Percentiles rank a stretch among this genome's conserved stretches.
Conservation (phyloP, 2,888 invertebrate species). For the Thyatira batis region DNA sequence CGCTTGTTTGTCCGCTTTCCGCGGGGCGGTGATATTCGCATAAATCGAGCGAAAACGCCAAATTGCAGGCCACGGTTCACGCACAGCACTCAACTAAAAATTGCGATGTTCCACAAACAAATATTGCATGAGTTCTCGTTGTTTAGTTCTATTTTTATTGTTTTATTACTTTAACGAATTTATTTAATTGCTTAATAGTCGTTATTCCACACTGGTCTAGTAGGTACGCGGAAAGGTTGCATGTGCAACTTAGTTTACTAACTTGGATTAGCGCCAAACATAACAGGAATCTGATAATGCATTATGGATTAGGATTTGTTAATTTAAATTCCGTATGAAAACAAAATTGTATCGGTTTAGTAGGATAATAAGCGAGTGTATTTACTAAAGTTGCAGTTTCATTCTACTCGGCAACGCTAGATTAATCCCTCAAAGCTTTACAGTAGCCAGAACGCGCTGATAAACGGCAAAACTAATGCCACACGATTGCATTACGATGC, state of each 20-base stretch:
- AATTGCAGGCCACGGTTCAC: slow-evolving; percentile 75
- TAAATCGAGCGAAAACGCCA: slow-evolving; percentile 77
- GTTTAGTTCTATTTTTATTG: slow-evolving; percentile 55
- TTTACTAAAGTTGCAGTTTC: slow-evolving; percentile 53
- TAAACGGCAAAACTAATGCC: slow-evolving; percentile 78
- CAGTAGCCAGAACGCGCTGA: slow-evolving; percentile 67
- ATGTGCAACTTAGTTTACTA: slow-evolving; percentile 34
- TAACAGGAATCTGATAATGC: slow-evolving; percentile 47
- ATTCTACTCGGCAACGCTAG: slow-evolving; percentile 57
- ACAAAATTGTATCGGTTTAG: slow-evolving; percentile 30
- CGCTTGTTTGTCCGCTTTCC: slow-evolving; percentile 76
- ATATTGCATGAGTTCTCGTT: slow-evolving; percentile 61
- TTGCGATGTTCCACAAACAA: slow-evolving; percentile 69
- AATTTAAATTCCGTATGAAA: slow-evolving; percentile 46
- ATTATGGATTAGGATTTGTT: slow-evolving; percentile 51
- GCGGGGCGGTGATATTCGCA: slow-evolving; percentile 69
- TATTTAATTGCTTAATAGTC: slow-evolving; percentile 42
- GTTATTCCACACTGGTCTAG: slow-evolving; percentile 14
- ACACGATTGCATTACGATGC: slow-evolving; percentile 77
- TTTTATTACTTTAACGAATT: slow-evolving; percentile 48
- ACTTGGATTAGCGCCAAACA: slow-evolving; percentile 48
- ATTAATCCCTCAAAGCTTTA: slow-evolving; percentile 80
- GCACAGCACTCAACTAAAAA: slow-evolving; percentile 71
- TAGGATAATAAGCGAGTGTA: slow-evolving; percentile 34
- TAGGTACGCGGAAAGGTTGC: slow-evolving; percentile 36